A percentile compares a stretch with the other conserved stretches of the same genome.
Conservation (phyloP, 2,113 vertebrate species). For the Eidolon helvum region DNA sequence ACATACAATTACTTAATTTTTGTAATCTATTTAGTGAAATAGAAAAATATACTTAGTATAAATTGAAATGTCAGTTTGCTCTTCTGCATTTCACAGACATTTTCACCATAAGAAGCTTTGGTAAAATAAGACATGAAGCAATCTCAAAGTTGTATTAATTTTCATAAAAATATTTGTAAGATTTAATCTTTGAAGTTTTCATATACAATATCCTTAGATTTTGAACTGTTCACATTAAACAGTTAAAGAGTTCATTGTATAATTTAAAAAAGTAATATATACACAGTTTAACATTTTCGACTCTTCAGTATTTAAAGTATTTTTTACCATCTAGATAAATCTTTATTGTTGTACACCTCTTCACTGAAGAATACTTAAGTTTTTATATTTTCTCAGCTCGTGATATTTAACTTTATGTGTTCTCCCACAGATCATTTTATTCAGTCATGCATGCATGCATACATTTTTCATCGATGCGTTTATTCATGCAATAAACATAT, state of each 20-base stretch:
- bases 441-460: background rate
- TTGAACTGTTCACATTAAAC: background rate
- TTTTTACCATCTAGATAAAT: background rate
- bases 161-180: slow-evolving; percentile 3
- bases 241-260: background rate
- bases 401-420: background rate
- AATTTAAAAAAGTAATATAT: background rate
- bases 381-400: background rate
- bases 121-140: background rate
- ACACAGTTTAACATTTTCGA: background rate
- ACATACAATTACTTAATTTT: background rate
- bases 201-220: background rate
- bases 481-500: background rate
- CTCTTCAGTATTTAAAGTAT: background rate
- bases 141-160: background rate
- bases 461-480: background rate
- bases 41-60: background rate
- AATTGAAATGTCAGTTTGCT: slow-evolving; percentile 1
- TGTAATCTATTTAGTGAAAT: slow-evolving; percentile 8
- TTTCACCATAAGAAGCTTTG: background rate
- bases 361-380: background rate
- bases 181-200: background rate
- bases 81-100: background rate
- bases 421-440: background rate
- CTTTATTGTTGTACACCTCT: background rate